Percentiles rank a stretch among this genome's conserved stretches.
phyloP scores from a whole-genome alignment of 2,797 vertebrate genomes.

The Eurystomus glaucurus region DNA sequence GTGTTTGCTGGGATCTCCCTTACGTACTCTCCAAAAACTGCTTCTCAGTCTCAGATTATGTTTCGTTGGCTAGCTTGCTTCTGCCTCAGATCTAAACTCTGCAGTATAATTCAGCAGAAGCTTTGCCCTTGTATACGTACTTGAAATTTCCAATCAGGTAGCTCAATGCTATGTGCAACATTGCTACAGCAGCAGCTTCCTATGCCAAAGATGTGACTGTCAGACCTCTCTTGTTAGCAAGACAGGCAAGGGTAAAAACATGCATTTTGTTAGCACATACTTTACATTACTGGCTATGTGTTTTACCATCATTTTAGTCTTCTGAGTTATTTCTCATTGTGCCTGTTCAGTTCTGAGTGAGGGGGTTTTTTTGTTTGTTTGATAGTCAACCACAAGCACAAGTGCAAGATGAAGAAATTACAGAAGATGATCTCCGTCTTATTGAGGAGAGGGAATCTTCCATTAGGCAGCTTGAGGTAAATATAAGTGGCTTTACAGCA shows the following conservation, averaged over 20 bases:
- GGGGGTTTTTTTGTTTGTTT: background rate
- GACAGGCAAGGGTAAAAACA: background rate
- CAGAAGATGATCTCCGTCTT: constrained; percentile 93
- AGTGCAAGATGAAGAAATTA: constrained; percentile 90
- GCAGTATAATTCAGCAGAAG: background rate
- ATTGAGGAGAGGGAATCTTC: constrained; percentile 94
- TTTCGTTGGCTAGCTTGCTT: background rate
- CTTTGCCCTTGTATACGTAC: background rate
- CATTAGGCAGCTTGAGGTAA: constrained; percentile 94
- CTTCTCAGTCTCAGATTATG: background rate
- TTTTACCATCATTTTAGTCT: background rate
- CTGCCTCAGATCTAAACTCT: background rate
- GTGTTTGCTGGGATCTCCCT: background rate
- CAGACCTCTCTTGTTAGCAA: background rate
- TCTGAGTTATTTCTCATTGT: background rate
- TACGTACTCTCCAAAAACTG: background rate
- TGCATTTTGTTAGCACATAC: background rate
- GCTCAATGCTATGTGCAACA: background rate
- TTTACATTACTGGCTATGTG: too few species aligned
- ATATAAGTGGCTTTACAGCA: background rate
- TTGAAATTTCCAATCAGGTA: background rate
- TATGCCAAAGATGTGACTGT: background rate
- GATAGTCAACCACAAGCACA: constrained; percentile 88
- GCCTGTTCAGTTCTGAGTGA: background rate
- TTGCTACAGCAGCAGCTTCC: background rate